These are phyloP conservation scores for Rhimphoctona megacephalus DNA, from an alignment of 2,888 invertebrate species.

Conservation along the genomic window DNA sequence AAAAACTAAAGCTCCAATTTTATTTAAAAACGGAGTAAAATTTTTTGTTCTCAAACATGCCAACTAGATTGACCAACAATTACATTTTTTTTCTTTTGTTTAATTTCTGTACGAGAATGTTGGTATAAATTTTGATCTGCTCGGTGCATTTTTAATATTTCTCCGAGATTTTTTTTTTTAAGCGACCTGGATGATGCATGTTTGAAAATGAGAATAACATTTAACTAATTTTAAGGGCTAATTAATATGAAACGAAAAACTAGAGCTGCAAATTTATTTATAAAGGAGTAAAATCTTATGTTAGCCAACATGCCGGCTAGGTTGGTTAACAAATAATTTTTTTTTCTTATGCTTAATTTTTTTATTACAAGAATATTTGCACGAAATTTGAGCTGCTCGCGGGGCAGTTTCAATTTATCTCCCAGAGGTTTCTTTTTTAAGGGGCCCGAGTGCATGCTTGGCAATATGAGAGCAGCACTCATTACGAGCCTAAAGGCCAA, in stretches of 20 bases:
- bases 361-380: too few species aligned
- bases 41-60: background rate
- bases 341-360: too few species aligned
- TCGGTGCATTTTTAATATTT: background rate
- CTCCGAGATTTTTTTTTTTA: background rate
- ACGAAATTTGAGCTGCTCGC: too few species aligned
- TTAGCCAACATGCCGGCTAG: background rate
- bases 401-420: too few species aligned
- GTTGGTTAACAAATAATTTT: too few species aligned
- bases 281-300: background rate
- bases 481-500: too few species aligned
- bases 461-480: too few species aligned
- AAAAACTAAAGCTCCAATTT: background rate
- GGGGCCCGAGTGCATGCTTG: too few species aligned
- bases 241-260: background rate
- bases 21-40: background rate
- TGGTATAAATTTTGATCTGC: background rate
- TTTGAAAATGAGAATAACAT: background rate
- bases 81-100: background rate
- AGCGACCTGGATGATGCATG: background rate
- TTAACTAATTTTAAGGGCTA: background rate
- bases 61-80: background rate
- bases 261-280: background rate
- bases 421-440: too few species aligned
- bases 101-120: background rate